Percentiles rank a stretch among this genome's conserved stretches.
Evolutionary conservation across 2,797 vertebrate genomes (phyloP).

Genomic region (Perodicticus potto): DNA sequence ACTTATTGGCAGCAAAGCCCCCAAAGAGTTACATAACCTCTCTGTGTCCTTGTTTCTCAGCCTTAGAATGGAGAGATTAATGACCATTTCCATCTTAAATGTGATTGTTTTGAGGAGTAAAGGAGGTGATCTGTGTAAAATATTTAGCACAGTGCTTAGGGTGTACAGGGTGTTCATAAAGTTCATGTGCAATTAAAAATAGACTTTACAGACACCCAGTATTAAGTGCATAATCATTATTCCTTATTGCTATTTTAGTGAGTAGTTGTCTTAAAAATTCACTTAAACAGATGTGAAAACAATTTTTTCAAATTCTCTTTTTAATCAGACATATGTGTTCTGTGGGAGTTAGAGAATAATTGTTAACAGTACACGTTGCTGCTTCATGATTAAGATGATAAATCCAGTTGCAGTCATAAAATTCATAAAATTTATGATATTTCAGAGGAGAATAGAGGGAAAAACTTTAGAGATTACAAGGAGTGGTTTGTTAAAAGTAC

Average conservation of each 20-base stretch:
- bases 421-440: background rate
- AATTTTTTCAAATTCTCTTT: background rate
- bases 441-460: background rate
- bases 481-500: background rate
- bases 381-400: background rate
- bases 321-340: background rate
- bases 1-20: background rate
- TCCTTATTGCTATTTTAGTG: background rate
- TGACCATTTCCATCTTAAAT: background rate
- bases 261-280: constrained; percentile 11
- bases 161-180: background rate
- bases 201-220: too few species aligned
- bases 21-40: background rate
- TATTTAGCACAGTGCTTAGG: background rate
- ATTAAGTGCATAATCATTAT: background rate
- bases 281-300: background rate
- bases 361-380: background rate
- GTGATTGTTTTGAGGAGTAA: background rate
- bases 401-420: background rate
- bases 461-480: background rate
- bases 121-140: background rate
- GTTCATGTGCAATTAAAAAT: too few species aligned
- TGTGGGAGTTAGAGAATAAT: background rate
- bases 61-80: background rate
- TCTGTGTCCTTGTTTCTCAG: background rate